phyloP scores from a whole-genome alignment of 1,140 invertebrate species.

The Drosophila mayri region DNA sequence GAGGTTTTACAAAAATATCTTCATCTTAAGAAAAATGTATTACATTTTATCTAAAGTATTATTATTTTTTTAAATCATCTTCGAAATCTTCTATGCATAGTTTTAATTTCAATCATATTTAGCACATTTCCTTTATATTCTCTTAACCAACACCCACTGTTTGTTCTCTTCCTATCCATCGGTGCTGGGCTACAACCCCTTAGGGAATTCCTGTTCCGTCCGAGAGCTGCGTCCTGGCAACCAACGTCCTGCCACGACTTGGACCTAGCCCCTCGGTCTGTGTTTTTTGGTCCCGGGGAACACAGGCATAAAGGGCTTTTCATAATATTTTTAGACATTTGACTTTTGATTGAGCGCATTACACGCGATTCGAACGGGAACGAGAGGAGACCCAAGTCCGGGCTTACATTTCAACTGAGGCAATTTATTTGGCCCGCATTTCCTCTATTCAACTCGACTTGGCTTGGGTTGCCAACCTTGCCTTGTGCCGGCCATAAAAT shows the following conservation, averaged over 20 bases:
- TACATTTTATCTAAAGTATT: no score
- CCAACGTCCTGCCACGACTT: constrained; percentile 29
- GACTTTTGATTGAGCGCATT: constrained; percentile 83
- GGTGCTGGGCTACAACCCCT: constrained; percentile 27
- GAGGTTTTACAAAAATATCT: not conserved
- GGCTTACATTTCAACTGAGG: constrained; percentile 74
- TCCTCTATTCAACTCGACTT: constrained; percentile 1
- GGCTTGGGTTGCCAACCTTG: constrained; percentile 1
- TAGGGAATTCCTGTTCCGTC: constrained; percentile 39
- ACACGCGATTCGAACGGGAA: constrained; percentile 59
- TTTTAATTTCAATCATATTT: no score
- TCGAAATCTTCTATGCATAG: no score
- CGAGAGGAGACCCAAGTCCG: constrained; percentile 16
- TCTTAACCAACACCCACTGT: constrained; percentile 23
- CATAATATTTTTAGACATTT: constrained; percentile 84
- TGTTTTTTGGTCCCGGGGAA: constrained; percentile 18
- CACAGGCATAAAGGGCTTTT: constrained; percentile 73
- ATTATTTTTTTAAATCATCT: no score
- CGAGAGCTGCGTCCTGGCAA: constrained; percentile 31
- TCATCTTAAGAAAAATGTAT: no score
- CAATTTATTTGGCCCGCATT: constrained; percentile 73
- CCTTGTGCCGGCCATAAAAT: constrained; percentile 63
- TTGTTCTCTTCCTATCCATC: constrained; percentile 2
- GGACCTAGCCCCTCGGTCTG: constrained; percentile 14
- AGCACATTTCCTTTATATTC: no score